Conservation (phyloP, 2,888 invertebrate species). For the Drosophila paranaensis region DNA sequence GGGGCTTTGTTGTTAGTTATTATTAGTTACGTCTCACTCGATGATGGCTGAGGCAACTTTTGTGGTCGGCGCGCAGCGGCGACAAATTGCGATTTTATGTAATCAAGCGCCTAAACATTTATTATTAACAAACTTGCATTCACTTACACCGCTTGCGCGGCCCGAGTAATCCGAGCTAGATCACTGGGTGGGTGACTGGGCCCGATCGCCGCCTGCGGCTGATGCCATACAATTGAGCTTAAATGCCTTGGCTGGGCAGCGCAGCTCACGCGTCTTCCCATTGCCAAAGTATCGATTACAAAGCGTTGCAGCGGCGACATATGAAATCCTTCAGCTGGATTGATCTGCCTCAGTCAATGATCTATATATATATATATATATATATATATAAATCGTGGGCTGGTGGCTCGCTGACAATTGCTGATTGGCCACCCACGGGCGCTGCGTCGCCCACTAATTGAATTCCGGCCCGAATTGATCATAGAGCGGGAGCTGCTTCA, state of each 20-base stretch:
- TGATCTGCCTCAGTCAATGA: too few species aligned
- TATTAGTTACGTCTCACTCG: conserved; percentile 63
- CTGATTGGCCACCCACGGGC: conserved; percentile 55
- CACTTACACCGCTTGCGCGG: conserved; percentile 66
- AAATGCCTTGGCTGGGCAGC: conserved; percentile 73
- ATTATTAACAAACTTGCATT: conserved; percentile 79
- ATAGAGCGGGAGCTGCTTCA: conserved; percentile 60
- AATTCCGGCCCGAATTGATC: conserved; percentile 62
- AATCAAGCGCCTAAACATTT: conserved; percentile 79
- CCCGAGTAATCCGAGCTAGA: conserved; percentile 43
- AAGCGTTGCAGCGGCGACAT: neutral
- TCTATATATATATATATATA: neutral
- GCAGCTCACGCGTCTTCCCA: conserved; percentile 28
- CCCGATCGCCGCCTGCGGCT: conserved; percentile 48
- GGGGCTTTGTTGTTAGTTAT: conserved; percentile 44
- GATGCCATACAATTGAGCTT: conserved; percentile 54
- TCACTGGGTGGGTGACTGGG: conserved; percentile 40
- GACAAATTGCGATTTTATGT: conserved; percentile 71
- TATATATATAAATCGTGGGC: too few species aligned
- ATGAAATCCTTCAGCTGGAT: too few species aligned
- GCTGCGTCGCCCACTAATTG: conserved; percentile 54
- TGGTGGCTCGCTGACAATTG: conserved; percentile 5
- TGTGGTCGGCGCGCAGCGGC: conserved; percentile 54
- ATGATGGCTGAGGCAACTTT: conserved; percentile 55
- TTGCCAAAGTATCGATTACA: conserved; percentile 49